Percentiles rank a stretch among this genome's conserved stretches.
Conservation (phyloP, 1,140 invertebrate species). For the Amyelois transitella region DNA sequence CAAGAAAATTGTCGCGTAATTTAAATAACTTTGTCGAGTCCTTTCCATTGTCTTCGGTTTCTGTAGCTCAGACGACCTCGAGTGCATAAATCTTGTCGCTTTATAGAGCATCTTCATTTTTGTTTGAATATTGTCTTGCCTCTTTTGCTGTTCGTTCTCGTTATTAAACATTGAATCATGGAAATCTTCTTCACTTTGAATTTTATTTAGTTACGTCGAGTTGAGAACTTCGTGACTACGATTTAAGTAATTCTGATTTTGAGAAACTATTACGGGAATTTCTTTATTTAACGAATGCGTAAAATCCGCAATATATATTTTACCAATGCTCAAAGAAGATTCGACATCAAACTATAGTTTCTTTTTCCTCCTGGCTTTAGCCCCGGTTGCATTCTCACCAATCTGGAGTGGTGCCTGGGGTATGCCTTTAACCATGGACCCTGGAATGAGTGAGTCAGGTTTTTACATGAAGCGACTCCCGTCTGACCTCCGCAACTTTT, state of each 20-base stretch:
- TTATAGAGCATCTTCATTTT: conserved; percentile 35
- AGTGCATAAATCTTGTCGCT: conserved; percentile 47
- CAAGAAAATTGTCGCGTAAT: conserved; percentile 66
- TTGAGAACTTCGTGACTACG: neutral
- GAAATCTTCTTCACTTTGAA: conserved; percentile 12
- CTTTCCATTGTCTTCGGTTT: conserved; percentile 46
- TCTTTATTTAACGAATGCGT: too few relatives aligned
- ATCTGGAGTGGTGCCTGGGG: too few relatives aligned
- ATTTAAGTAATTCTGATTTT: neutral
- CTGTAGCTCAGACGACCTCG: conserved; percentile 27
- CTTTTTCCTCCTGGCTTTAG: too few relatives aligned
- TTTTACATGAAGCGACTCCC: too few relatives aligned
- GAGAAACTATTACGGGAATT: too few relatives aligned
- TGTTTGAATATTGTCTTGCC: conserved; percentile 20
- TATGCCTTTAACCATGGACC: too few relatives aligned
- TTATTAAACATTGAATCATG: conserved; percentile 12
- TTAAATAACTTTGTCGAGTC: conserved; percentile 64
- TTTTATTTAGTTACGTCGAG: neutral
- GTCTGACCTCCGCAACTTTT: too few relatives aligned
- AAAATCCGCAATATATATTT: too few relatives aligned
- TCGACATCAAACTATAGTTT: too few relatives aligned
- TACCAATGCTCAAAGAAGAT: too few relatives aligned
- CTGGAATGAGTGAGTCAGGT: too few relatives aligned
- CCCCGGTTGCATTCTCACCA: too few relatives aligned
- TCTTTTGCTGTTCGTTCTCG: conserved; percentile 6